Percentiles rank a stretch among this genome's conserved stretches.
Conservation (phyloP, 2,797 vertebrate species). For the Rhinoraja longicauda region DNA sequence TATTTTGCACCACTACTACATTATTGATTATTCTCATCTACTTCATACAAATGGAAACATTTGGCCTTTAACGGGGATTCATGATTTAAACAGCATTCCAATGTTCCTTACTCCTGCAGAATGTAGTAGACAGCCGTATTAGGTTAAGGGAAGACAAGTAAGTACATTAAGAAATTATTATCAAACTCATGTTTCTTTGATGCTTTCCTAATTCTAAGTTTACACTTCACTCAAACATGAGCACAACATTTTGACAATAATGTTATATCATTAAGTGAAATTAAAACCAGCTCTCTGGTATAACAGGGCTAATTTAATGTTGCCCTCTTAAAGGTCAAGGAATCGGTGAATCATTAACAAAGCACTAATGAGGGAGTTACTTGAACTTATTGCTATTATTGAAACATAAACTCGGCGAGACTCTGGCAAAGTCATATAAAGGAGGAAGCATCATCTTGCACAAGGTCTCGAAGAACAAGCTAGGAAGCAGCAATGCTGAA, state of each 20-base stretch:
- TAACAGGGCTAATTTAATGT: background rate
- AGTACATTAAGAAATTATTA: background rate
- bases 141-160: background rate
- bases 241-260: background rate
- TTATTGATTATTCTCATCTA: background rate
- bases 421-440: background rate
- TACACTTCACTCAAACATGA: background rate
- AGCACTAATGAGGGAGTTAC: background rate
- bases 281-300: background rate
- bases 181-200: background rate
- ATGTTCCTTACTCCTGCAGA: background rate
- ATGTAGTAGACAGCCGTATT: background rate
- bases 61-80: background rate
- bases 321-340: background rate
- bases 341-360: background rate
- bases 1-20: background rate
- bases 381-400: background rate
- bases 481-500: too few relatives aligned
- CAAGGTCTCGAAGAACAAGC: background rate
- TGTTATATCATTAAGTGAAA: background rate
- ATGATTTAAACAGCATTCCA: background rate
- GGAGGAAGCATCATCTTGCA: background rate
- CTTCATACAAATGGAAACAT: background rate
- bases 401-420: background rate
- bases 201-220: slow-evolving; percentile 5